Base-by-base conservation (phyloP, 2,888 invertebrate genomes). In the Netelia inedita region DNA sequence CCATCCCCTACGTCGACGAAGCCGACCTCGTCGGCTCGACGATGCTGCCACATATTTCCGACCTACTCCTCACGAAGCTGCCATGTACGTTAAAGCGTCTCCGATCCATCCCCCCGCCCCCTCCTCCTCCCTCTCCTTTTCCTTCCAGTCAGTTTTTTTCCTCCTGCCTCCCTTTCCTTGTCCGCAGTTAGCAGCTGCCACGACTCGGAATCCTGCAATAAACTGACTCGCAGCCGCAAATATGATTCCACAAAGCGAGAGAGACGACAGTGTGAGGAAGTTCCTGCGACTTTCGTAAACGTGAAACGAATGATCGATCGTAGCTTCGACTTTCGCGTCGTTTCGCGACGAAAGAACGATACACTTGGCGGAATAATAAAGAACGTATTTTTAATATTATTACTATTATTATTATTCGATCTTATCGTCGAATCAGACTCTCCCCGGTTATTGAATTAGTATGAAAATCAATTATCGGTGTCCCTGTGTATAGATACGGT, bases 21-120 rank as follows among this genome's bases (percentile, higher is more conserved):
- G 61, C 50, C 68, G 82, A 57, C 68, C 84, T 57, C 80, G 80
- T 69, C 80, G 78, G 76, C 65, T 66, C 43, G 82, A 76, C 65
- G 65, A 76, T 71, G 57, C 57, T 35, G 21, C 28, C 73, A 68
- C 68, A 59, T 68, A 68, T 61, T 74, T 69, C 71, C 79, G 75
- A 75, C 71, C 83, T 72, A 84, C 80, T 76, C 65, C 76, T 50
- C 72, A 5, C 68, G 80, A 80, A 46, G 66, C 75, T 61, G 71
- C 79, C 46, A 80, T 59, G 61, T 69, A 75, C 55, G 66, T 68
- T 11, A 53, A 63, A 14, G 53, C 66, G 21, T 76, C 65, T 69
- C 68, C 63, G 19, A 63, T 81, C 73, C 81, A 81, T 68, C 23
- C 53, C 61, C 63, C 57, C 50, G 43, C 46, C 59, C 69, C 61